Evolutionary conservation across 1,140 invertebrate genomes (phyloP).

Genomic region (Drosophila neocordata): DNA sequence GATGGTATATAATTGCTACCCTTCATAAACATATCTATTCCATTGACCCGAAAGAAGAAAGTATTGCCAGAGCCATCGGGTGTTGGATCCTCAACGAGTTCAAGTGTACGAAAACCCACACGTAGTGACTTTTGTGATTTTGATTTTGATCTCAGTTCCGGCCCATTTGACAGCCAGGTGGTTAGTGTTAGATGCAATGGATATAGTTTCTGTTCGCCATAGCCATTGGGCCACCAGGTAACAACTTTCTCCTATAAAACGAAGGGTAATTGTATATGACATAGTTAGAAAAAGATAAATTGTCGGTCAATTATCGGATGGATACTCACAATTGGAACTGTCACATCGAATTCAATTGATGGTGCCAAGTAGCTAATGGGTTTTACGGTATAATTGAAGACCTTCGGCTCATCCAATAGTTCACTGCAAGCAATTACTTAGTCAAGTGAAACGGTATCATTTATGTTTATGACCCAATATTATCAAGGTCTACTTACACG

Average conservation of each 20-base stretch:
- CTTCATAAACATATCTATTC: conserved; percentile 95
- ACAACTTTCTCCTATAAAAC: conserved; percentile 83
- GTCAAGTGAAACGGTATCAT: not conserved
- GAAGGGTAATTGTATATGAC: conserved; percentile 36
- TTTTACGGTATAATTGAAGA: conserved; percentile 44
- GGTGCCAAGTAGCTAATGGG: conserved; percentile 62
- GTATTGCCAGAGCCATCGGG: conserved; percentile 85
- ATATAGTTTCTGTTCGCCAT: conserved; percentile 92
- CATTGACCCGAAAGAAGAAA: conserved; percentile 96
- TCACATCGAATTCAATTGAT: conserved; percentile 70
- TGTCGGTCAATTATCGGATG: conserved; percentile 36
- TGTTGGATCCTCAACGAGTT: conserved; percentile 88
- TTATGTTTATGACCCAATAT: not conserved
- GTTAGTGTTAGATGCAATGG: conserved; percentile 85
- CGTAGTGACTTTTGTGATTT: conserved; percentile 83
- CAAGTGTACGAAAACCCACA: conserved; percentile 94
- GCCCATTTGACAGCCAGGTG: conserved; percentile 51
- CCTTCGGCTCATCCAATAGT: conserved; percentile 60
- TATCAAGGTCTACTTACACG: conserved; percentile 61
- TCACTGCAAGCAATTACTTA: conserved; percentile 54
- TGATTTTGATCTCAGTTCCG: conserved; percentile 62
- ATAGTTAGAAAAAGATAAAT: conserved; percentile 26
- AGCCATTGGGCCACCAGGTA: conserved; percentile 98
- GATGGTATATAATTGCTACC: conserved; percentile 98
- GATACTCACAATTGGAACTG: conserved; percentile 73